Percentiles rank a stretch among this genome's conserved stretches.
These are phyloP conservation scores for Percopsis omiscomaycus DNA, from an alignment of 2,797 vertebrate genomes.

Conservation along the genomic window DNA sequence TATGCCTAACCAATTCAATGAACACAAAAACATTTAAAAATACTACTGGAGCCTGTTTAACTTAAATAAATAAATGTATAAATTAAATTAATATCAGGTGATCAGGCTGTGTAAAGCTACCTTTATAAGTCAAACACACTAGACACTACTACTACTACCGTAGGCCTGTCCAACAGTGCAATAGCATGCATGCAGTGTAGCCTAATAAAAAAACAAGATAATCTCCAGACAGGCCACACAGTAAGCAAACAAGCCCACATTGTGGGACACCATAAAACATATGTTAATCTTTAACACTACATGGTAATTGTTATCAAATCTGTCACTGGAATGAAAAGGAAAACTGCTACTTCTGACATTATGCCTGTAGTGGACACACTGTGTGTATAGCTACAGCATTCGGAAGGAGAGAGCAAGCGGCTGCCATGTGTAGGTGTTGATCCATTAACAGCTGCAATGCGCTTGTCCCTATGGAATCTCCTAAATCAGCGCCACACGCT, in stretches of 20 bases:
- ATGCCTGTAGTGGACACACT: not conserved
- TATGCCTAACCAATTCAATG: too few species aligned
- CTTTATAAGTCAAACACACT: too few species aligned
- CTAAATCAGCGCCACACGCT: slow-evolving; percentile 67
- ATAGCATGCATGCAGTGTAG: not conserved
- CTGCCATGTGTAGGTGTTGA: slow-evolving; percentile 62
- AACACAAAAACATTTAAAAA: too few species aligned
- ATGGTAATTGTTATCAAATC: not conserved
- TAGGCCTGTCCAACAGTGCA: not conserved
- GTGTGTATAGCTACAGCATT: slow-evolving; percentile 13
- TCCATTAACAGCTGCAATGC: slow-evolving; percentile 70
- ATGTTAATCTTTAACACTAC: slow-evolving; percentile 74
- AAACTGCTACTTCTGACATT: not conserved
- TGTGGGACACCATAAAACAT: slow-evolving; percentile 41
- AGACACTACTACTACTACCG: too few species aligned
- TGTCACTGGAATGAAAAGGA: slow-evolving; percentile 34
- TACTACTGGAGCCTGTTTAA: too few species aligned
- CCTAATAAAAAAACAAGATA: slow-evolving; percentile 7
- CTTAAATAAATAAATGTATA: too few species aligned
- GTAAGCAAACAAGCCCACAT: slow-evolving; percentile 57
- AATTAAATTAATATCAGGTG: too few species aligned
- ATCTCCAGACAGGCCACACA: slow-evolving; percentile 33
- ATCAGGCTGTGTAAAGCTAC: too few species aligned
- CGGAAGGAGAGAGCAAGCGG: slow-evolving; percentile 33
- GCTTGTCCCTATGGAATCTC: slow-evolving; percentile 68